Conservation (phyloP, 2,888 invertebrate genomes). For the Trachelus tabidus region DNA sequence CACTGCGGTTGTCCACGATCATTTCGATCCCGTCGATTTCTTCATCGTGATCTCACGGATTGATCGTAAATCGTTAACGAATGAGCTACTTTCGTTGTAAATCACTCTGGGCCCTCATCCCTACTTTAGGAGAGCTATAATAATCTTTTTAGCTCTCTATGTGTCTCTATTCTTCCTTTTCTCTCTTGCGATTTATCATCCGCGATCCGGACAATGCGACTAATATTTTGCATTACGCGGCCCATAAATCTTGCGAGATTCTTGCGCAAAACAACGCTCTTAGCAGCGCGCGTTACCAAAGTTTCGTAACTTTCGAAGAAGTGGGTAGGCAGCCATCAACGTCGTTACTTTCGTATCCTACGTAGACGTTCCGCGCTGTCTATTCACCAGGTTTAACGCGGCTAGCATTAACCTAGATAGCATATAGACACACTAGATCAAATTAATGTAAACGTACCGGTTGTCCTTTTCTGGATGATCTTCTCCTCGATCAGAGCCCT, state of each 20-base stretch:
- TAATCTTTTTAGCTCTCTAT: neutral
- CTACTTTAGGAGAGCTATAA: neutral
- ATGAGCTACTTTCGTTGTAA: neutral
- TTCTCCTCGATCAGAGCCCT: constrained; percentile 92
- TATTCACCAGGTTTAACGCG: neutral
- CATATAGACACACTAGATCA: neutral
- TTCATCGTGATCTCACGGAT: neutral
- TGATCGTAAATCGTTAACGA: neutral
- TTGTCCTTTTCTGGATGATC: constrained; percentile 86
- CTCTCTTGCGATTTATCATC: constrained; percentile 45
- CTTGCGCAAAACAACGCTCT: neutral
- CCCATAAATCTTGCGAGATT: constrained; percentile 48
- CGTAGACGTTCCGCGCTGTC: neutral
- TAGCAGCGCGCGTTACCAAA: neutral
- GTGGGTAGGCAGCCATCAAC: neutral
- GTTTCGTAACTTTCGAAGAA: neutral
- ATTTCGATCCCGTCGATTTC: neutral
- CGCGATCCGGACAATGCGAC: constrained; percentile 59
- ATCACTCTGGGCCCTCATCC: neutral
- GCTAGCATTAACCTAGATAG: neutral
- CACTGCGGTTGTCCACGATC: neutral
- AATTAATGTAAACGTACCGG: constrained; percentile 58
- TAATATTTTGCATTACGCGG: constrained; percentile 57
- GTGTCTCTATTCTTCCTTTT: neutral
- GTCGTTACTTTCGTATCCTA: neutral